phyloP scores from a whole-genome alignment of 2,888 invertebrate genomes.

The Lasioglossum malachurum region DNA sequence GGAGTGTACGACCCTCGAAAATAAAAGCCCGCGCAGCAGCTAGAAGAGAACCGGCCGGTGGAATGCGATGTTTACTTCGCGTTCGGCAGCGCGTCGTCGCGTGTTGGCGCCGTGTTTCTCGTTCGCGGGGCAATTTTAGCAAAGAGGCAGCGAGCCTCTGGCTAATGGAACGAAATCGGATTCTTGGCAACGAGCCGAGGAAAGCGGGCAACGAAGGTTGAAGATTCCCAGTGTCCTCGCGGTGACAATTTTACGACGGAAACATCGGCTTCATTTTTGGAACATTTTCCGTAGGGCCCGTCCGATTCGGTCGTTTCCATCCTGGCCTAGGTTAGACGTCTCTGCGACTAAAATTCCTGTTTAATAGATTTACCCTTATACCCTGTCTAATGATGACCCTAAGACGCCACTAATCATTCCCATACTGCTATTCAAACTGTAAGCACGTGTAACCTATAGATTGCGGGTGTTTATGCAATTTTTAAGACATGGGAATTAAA shows the following conservation, averaged over 20 bases:
- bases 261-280: slow-evolving; percentile 15
- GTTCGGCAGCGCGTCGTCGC: slow-evolving; percentile 31
- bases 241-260: slow-evolving; percentile 25
- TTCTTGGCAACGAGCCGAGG: slow-evolving; percentile 61
- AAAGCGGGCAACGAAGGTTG: slow-evolving; percentile 45
- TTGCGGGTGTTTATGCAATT: too few species aligned
- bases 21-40: slow-evolving; percentile 24
- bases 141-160: slow-evolving; percentile 13
- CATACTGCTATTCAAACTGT: too few species aligned
- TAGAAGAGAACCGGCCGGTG: slow-evolving; percentile 37
- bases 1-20: not conserved
- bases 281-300: not conserved
- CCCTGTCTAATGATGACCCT: too few species aligned
- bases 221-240: slow-evolving; percentile 46
- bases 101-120: slow-evolving; percentile 50
- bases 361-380: not conserved
- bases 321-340: too few species aligned
- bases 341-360: not conserved
- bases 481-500: too few species aligned
- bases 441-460: too few species aligned
- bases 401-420: too few species aligned
- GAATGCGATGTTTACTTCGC: slow-evolving; percentile 53
- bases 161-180: slow-evolving; percentile 50
- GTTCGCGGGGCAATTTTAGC: slow-evolving; percentile 54
- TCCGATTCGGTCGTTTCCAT: not conserved